Evolutionary conservation across 2,888 invertebrate species (phyloP).

Genomic region (Lasioglossum malachurum): DNA sequence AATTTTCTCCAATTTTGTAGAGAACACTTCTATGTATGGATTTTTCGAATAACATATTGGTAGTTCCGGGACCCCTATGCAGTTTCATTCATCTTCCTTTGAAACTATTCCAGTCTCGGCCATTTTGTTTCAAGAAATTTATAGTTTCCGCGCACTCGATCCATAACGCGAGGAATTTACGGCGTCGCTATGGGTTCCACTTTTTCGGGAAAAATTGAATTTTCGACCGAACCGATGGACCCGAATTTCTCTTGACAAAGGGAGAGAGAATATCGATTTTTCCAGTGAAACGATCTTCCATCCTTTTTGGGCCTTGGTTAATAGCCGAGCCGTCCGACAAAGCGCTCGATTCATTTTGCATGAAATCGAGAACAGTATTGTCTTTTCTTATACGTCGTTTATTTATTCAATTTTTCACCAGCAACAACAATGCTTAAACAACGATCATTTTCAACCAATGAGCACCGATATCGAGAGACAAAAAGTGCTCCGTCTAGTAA

Average conservation of each 20-base stretch:
- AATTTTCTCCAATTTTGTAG: background rate
- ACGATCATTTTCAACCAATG: background rate
- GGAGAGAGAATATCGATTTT: constrained; percentile 9
- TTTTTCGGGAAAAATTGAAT: constrained; percentile 13
- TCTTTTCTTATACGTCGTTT: background rate
- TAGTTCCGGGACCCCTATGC: background rate
- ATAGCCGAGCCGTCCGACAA: background rate
- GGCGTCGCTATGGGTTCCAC: background rate
- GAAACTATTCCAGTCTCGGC: background rate
- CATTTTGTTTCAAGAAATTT: constrained; percentile 13
- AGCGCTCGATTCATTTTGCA: background rate
- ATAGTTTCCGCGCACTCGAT: constrained; percentile 6
- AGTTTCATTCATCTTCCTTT: background rate
- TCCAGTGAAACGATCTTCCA: background rate
- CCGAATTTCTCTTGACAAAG: background rate
- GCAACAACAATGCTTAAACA: too few relatives aligned
- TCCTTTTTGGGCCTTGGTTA: constrained; percentile 1
- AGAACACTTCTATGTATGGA: background rate
- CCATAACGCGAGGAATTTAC: background rate
- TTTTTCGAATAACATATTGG: background rate
- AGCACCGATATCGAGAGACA: background rate
- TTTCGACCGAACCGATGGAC: background rate
- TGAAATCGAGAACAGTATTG: constrained; percentile 7
- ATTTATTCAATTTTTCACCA: too few relatives aligned
- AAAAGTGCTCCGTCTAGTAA: background rate